Percentiles rank a stretch among this genome's conserved stretches.
These are phyloP conservation scores for Zaprionus obscuricornis DNA, from an alignment of 2,888 invertebrate species.

Conservation along the genomic window DNA sequence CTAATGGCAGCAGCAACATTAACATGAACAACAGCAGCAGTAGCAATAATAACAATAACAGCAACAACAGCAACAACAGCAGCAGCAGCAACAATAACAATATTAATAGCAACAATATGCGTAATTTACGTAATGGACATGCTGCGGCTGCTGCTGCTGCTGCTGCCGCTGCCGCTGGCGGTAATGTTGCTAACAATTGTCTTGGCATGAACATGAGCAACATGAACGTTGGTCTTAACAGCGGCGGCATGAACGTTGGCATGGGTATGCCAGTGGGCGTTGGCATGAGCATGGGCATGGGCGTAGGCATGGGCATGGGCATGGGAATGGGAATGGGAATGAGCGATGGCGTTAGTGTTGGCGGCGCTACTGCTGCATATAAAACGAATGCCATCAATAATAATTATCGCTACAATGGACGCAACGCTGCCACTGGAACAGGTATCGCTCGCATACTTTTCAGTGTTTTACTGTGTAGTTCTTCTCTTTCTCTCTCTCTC, in stretches of 20 bases:
- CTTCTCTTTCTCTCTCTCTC: background rate
- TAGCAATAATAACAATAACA: slow-evolving; percentile 40
- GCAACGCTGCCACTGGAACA: slow-evolving; percentile 79
- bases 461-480: slow-evolving; percentile 8
- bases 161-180: slow-evolving; percentile 21
- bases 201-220: slow-evolving; percentile 26
- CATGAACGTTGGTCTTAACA: too few relatives aligned
- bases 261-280: slow-evolving; percentile 19
- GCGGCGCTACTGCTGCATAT: slow-evolving; percentile 63
- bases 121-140: slow-evolving; percentile 6
- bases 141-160: slow-evolving; percentile 12
- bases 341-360: slow-evolving; percentile 30
- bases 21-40: slow-evolving; percentile 4
- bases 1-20: slow-evolving; percentile 3
- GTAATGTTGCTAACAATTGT: background rate
- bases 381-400: slow-evolving; percentile 82
- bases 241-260: slow-evolving; percentile 19
- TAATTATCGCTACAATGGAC: slow-evolving; percentile 83
- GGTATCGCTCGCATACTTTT: slow-evolving; percentile 70
- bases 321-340: slow-evolving; percentile 43
- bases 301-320: slow-evolving; percentile 18
- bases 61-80: slow-evolving; percentile 56
- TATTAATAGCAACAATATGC: background rate
- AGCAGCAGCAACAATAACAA: background rate
- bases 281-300: slow-evolving; percentile 20